phyloP scores from a whole-genome alignment of 2,888 invertebrate species.

The Conomelus anceps region DNA sequence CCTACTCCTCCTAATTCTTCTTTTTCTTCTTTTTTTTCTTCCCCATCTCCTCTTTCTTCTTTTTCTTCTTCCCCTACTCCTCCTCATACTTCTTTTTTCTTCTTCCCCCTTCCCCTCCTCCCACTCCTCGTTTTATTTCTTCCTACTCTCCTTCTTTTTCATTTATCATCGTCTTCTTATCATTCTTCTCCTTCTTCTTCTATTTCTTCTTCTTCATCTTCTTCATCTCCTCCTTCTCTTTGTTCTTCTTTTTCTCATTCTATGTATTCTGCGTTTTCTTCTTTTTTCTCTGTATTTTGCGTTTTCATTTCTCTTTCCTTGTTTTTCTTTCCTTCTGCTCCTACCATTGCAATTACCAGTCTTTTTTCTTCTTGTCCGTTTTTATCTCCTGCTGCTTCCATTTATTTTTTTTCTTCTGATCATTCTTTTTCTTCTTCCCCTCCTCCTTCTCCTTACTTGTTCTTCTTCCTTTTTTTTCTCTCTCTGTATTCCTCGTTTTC shows the following conservation, averaged over 20 bases:
- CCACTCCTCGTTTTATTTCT: neutral
- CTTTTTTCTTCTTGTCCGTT: too few species aligned
- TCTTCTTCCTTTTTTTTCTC: neutral
- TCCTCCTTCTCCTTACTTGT: neutral
- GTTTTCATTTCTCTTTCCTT: neutral
- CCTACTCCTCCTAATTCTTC: too few species aligned
- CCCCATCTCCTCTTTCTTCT: neutral
- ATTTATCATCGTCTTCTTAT: neutral
- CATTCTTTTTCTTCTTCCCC: neutral
- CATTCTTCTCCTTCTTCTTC: neutral
- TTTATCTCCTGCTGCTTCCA: neutral
- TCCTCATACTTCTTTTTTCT: neutral
- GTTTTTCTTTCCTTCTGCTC: neutral
- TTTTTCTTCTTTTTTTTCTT: neutral
- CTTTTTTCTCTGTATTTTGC: too few species aligned
- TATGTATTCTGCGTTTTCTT: too few species aligned
- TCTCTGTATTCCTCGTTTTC: neutral
- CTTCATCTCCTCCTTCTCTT: too few species aligned
- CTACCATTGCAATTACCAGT: too few species aligned
- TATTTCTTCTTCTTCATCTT: neutral
- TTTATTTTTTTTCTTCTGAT: neutral
- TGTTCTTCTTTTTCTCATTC: too few species aligned
- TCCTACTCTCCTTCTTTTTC: neutral
- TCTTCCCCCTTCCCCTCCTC: neutral
- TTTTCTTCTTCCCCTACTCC: neutral